These are phyloP conservation scores for Tragelaphus buxtoni DNA, from an alignment of 2,113 vertebrate genomes.

Conservation along the genomic window DNA sequence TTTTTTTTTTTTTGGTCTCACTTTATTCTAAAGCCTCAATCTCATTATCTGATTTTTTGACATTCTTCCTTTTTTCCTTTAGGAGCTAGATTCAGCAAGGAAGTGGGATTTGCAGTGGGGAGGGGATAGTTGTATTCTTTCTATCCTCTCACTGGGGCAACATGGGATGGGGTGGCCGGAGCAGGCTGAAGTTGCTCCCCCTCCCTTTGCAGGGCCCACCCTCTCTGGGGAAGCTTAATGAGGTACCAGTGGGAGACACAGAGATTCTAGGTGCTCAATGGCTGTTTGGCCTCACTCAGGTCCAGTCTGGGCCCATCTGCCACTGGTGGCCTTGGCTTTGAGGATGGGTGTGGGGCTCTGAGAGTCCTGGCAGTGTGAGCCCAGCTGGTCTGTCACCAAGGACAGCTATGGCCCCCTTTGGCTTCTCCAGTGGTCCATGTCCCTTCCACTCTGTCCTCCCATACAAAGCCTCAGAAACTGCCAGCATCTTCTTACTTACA, in stretches of 20 bases:
- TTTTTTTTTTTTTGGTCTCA: background rate
- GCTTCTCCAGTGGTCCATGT: background rate
- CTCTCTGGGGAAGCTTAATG: background rate
- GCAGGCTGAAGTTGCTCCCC: background rate
- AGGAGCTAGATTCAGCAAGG: background rate
- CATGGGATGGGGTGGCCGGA: rapidly evolving
- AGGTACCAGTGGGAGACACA: background rate
- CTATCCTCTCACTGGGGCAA: background rate
- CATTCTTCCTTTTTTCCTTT: background rate
- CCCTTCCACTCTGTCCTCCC: background rate
- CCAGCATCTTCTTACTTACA: background rate
- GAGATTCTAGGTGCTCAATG: background rate
- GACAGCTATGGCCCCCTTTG: background rate
- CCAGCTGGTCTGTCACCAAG: background rate
- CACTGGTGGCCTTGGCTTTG: background rate
- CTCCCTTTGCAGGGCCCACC: background rate
- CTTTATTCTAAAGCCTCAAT: background rate
- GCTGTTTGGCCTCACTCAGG: background rate
- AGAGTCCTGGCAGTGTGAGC: background rate
- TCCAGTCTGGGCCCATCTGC: background rate
- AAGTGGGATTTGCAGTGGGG: background rate
- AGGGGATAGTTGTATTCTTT: too few species aligned
- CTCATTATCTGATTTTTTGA: background rate
- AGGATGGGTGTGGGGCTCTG: background rate
- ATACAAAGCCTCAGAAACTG: background rate